Evolutionary conservation across 2,113 vertebrate species (phyloP), one percentile per base, ranked within the genome.

Genomic region (Gallinago media): DNA sequence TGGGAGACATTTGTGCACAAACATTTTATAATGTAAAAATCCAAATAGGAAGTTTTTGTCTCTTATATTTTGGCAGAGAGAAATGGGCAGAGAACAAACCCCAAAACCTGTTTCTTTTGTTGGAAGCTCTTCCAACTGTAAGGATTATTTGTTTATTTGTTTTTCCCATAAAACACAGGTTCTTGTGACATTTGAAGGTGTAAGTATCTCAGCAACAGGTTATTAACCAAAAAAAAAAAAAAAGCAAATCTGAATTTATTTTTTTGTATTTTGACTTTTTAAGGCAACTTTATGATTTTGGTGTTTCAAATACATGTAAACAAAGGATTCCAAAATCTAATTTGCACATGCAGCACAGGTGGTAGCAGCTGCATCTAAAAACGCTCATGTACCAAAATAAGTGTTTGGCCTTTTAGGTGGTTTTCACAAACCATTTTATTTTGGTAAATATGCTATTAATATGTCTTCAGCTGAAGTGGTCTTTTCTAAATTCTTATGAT

Each of bases 91-190:
- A 67, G 26, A 62, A 23, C 10, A 82, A 85, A 26, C 22, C 6
- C 9, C 0, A 15, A 81, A 36, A 36, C 0, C 0, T 21, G 23
- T 29, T 49, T 74, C 2, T 80, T 76, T 49, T 80, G 2, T n/a
- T 82, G 50, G 26, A 15, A 20, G 13, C 15, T 81, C 17, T 90
- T 44, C 40, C 44, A 44, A 15, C 21, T 66, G 1, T 23, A 34
- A 54, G 22, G 25, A 22, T 18, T 75, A 11, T 77, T 58, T 50
- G 7, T 16, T 77, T 85, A 26, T 29, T 74, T 79, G 31, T 38
- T 9, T 84, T 74, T 50, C 16, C 16, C 20, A 15, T 84, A 34
- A 84, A 70, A 12, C 15, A n/a, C 8, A 67, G 6, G 67, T 83
- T 76, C 44, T 61, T 59, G 4, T 54, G 66, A 40, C 2, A 16